These are phyloP conservation scores for Carcharodon carcharias DNA, from an alignment of 2,797 vertebrate species.

Conservation along the genomic window DNA sequence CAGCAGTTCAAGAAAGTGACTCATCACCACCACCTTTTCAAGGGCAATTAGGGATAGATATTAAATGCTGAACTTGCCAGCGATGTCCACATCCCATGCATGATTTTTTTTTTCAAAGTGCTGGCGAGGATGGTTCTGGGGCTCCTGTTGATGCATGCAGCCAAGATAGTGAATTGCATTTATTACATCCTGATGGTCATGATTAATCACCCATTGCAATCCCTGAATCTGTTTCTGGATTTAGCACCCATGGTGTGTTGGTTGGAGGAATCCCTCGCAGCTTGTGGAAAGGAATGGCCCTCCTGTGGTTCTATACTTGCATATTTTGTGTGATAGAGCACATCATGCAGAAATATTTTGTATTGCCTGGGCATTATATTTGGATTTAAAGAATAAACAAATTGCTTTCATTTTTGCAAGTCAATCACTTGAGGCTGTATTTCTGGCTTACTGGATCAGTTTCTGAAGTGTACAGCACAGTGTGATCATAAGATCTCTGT, in stretches of 20 bases:
- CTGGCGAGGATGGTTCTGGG: neutral
- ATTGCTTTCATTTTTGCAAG: neutral
- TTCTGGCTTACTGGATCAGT: neutral
- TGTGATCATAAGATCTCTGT: neutral
- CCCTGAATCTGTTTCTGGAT: neutral
- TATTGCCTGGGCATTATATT: neutral
- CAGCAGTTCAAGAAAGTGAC: neutral
- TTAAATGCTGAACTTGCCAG: neutral
- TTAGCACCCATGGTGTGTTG: neutral
- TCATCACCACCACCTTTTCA: neutral
- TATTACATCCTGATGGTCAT: neutral
- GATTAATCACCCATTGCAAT: neutral
- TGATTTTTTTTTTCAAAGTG: neutral
- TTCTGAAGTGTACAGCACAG: neutral
- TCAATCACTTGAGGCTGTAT: neutral
- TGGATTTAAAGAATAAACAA: neutral
- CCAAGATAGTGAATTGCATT: neutral
- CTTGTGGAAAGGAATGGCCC: neutral
- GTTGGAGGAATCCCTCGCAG: neutral
- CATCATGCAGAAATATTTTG: neutral
- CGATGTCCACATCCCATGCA: neutral
- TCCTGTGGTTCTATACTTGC: neutral
- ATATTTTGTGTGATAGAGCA: neutral
- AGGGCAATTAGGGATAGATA: neutral
- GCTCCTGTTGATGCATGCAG: neutral